A percentile compares a stretch with the other conserved stretches of the same genome.
phyloP scores from a whole-genome alignment of 92 coral and sea anemone species.

The Zoanthus gigantus region DNA sequence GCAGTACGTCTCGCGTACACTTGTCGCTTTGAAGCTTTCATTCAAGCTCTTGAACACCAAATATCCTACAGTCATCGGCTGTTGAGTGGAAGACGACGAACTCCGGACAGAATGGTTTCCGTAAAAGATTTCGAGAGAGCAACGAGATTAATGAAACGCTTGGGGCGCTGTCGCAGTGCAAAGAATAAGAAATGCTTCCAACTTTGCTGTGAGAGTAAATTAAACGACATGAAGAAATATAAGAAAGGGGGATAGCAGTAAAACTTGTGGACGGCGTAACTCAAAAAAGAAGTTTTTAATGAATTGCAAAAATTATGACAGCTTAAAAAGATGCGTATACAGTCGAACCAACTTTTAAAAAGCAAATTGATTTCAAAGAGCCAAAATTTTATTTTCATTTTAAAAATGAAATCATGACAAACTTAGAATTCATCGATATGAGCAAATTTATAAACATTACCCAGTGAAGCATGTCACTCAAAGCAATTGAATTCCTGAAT shows the following conservation, averaged over 20 bases:
- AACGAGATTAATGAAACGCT: conserved; percentile 15
- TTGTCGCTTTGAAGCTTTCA: conserved; percentile 31
- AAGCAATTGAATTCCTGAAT: neutral
- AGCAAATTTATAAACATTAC: conserved; percentile 19
- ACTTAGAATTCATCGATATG: neutral
- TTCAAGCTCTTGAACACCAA: conserved; percentile 37
- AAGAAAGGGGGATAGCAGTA: neutral
- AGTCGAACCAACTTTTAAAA: neutral
- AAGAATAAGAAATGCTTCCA: conserved; percentile 36
- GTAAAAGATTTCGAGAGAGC: conserved; percentile 35
- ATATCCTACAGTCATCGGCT: conserved; percentile 36
- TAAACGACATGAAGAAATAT: conserved; percentile 9
- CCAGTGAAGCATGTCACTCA: conserved; percentile 1
- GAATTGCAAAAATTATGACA: conserved; percentile 23
- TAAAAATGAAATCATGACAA: conserved; percentile 8
- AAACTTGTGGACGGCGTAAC: neutral
- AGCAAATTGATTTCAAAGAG: neutral
- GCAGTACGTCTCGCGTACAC: conserved; percentile 32
- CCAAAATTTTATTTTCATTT: neutral
- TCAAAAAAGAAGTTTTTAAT: neutral
- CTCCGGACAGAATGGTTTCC: conserved; percentile 30
- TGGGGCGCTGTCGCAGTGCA: conserved; percentile 39
- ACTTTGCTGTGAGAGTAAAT: conserved; percentile 34
- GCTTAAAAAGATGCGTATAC: neutral
- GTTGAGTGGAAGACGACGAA: neutral